A percentile compares a stretch with the other conserved stretches of the same genome.
These are phyloP conservation scores for Corythornis vintsioides DNA, from an alignment of 2,113 vertebrate genomes.

Conservation along the genomic window DNA sequence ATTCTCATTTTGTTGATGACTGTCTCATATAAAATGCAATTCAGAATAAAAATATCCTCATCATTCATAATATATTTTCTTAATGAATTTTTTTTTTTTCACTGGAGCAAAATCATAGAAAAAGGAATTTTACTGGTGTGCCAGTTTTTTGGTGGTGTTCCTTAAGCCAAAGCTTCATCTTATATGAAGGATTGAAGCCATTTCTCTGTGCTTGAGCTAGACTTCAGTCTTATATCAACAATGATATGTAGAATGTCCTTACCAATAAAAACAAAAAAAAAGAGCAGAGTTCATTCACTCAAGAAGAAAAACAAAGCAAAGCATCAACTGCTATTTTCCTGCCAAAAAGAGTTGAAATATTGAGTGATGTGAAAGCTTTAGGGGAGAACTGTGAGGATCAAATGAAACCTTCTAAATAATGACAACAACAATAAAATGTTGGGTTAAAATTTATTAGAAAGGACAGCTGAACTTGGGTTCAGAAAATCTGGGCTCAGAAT, in stretches of 20 bases:
- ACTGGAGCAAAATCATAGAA: background rate
- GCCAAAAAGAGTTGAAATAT: background rate
- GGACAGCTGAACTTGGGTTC: background rate
- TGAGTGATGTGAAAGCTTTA: background rate
- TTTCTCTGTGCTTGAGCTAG: background rate
- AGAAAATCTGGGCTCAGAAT: background rate
- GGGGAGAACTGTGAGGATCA: background rate
- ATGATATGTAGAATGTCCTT: background rate
- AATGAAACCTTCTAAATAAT: background rate
- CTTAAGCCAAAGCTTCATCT: background rate
- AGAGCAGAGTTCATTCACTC: background rate
- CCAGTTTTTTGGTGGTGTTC: background rate
- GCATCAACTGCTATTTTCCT: background rate
- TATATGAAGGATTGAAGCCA: background rate
- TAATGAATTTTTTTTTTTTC: too few species aligned
- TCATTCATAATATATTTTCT: background rate
- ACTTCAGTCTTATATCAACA: background rate
- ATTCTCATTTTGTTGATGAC: background rate
- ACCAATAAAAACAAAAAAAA: background rate
- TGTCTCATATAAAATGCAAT: background rate
- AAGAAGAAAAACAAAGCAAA: background rate
- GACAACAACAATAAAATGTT: background rate
- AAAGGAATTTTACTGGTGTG: background rate
- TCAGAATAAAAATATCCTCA: constrained; percentile 8
- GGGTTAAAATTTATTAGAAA: background rate